Evolutionary conservation across 2,888 invertebrate species (phyloP), one percentile per base, ranked within the genome.

Genomic region (Drosophila quinaria): DNA sequence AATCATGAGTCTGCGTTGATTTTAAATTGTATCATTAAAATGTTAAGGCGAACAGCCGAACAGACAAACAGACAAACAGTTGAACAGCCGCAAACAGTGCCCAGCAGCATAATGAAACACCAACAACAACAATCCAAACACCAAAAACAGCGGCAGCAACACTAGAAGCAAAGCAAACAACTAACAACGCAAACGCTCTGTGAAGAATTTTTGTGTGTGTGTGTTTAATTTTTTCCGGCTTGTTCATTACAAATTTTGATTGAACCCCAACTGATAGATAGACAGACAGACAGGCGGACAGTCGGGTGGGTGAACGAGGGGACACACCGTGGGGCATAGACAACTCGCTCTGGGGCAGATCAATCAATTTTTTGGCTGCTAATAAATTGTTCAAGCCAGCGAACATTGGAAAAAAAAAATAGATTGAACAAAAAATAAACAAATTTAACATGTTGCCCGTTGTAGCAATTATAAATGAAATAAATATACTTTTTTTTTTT

Each of bases 1-100:
- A 87, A 87, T 87, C 86, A 87, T 87, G 86, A 87, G 89, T 87
- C 89, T 87, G 87, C 81, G 86, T 89, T 87, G 86, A 84, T 87
- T 87, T 87, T 89, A 87, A 87, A 87, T 87, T 87, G 86, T 87
- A 89, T 87, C 86, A 86, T 86, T 86, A 86, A 86, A 86, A 87
- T 72, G 80, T 76, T 59, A 69, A 71, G 69, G 66, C 72, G 64
- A 37, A 47, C 29, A 35, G 29, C 44, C 15, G 46, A 47, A 39
- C 68, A 58, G 50, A 22, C 17, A n/a, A n/a, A n/a, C n/a, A n/a
- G n/a, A n/a, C n/a, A 15, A 61, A 33, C 35, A 37, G 29, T 9
- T 15, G 25, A 54, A 52, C 63, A 59, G 55, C 70, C 54, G 52
- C 73, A 62, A 56, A 56, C 55, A 55, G 60, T 44, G 52, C 17